phyloP scores from a whole-genome alignment of 2,888 invertebrate genomes.

The Melanargia galathea region DNA sequence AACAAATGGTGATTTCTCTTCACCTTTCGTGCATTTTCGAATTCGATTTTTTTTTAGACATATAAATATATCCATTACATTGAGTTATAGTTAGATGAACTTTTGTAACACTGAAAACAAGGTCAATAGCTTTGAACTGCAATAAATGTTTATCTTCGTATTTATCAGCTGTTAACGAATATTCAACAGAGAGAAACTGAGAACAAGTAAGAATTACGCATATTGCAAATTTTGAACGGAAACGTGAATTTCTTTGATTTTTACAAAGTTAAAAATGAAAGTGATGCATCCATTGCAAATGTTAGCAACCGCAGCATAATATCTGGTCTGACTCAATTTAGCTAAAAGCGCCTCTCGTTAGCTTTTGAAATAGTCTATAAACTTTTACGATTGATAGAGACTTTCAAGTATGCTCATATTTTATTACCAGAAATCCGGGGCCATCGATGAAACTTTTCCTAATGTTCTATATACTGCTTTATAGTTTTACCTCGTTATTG shows the following conservation, averaged over 20 bases:
- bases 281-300: background rate
- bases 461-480: constrained; percentile 64
- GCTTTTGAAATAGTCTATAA: constrained; percentile 33
- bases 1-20: background rate
- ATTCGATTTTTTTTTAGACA: too few species aligned
- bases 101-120: background rate
- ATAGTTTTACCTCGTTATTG: constrained; percentile 52
- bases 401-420: constrained; percentile 49
- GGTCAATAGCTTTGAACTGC: background rate
- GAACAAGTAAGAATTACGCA: background rate
- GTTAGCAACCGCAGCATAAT: constrained; percentile 5
- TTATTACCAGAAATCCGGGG: constrained; percentile 40
- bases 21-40: background rate
- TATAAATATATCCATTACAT: background rate
- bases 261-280: background rate
- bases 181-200: background rate
- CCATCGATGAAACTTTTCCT: constrained; percentile 49
- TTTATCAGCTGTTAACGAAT: background rate
- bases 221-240: background rate
- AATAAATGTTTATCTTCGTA: background rate
- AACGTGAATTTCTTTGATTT: background rate
- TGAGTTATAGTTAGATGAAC: background rate
- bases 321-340: constrained; percentile 29
- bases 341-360: constrained; percentile 35
- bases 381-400: constrained; percentile 28